Evolutionary conservation across 2,888 invertebrate genomes (phyloP).

Genomic region (Ichneumoninae sp.): DNA sequence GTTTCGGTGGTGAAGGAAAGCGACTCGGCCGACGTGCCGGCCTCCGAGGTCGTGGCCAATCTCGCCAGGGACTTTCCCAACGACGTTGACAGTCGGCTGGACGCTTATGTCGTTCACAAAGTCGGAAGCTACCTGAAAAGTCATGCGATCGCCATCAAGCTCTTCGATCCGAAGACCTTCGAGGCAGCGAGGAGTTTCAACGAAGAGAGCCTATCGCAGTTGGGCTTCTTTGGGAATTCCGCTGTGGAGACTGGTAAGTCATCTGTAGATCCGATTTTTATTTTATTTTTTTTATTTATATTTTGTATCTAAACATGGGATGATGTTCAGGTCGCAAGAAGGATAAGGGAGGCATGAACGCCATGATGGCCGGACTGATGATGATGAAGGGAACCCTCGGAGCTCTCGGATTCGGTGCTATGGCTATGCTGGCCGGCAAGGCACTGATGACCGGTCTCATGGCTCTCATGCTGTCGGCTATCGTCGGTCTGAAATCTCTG

Average conservation of each 20-base stretch:
- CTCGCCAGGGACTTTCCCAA: slow-evolving; percentile 91
- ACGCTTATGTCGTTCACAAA: slow-evolving; percentile 90
- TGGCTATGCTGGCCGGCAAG: slow-evolving; percentile 92
- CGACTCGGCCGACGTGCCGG: slow-evolving; percentile 85
- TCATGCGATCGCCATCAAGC: slow-evolving; percentile 90
- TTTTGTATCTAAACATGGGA: neutral
- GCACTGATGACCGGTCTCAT: slow-evolving; percentile 93
- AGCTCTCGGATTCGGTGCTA: slow-evolving; percentile 90
- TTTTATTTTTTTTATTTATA: neutral
- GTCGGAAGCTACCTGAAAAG: slow-evolving; percentile 90
- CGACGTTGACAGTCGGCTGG: slow-evolving; percentile 90
- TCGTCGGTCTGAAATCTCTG: slow-evolving; percentile 91
- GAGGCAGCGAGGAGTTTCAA: slow-evolving; percentile 86
- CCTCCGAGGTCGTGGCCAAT: slow-evolving; percentile 90
- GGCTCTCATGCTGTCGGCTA: slow-evolving; percentile 91
- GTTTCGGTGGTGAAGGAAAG: slow-evolving; percentile 90
- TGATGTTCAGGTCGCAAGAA: slow-evolving; percentile 79
- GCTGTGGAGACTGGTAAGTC: slow-evolving; percentile 84
- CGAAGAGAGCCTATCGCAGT: slow-evolving; percentile 76
- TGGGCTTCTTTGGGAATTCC: slow-evolving; percentile 75
- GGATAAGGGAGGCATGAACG: slow-evolving; percentile 82
- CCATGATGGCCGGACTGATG: slow-evolving; percentile 85
- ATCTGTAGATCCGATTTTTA: slow-evolving; percentile 57
- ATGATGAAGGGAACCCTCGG: slow-evolving; percentile 90
- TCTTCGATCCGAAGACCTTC: slow-evolving; percentile 88